Base-by-base conservation (phyloP, 2,888 invertebrate species). In the Aquatica leii region DNA sequence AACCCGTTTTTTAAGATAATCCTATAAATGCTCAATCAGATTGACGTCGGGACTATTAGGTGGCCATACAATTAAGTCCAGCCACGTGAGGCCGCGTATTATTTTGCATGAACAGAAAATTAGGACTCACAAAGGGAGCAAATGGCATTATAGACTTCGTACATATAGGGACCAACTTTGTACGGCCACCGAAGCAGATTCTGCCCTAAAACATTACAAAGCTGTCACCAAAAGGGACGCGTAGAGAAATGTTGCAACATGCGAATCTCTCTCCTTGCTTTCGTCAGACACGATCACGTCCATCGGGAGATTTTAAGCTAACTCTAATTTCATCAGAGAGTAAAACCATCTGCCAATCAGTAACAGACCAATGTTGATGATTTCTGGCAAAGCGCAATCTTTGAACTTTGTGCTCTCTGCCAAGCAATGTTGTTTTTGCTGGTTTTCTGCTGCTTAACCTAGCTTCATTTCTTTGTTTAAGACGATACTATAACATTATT, bases 201-300 rank as follows among this genome's bases (percentile, higher is more conserved):
- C 8, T n/a, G 6, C 18, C 18, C 46, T 5, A 46, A 15, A 46
- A 18, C 18, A 46, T 21, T 24, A 24, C 49, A 24, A 24, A 14
- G 21, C 6, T n/a, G 21, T n/a, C 24, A 49, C 49, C 49, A 49
- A 49, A 49, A 1, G 17, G 18, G 46, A 46, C 18, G 1, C 46
- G 9, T 24, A 24, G 24, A 21, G 49, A 21, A 14, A 24, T 49
- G 21, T 49, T 37, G 40, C 15, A 52, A 18, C 18, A 18, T 11
- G 55, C 55, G 41, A 55, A 17, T 31, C 41, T 40, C 46, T 43
- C 43, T 54, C 41, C 40, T 40, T 1, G 12, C 41, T 17, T 54
- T 54, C 18, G 20, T 41, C 54, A 54, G 18, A 54, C 15, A 18
- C 17, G 11, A 3, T 54, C 41, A 31, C 41, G 41, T 41, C 54